Evolutionary conservation across 2,797 vertebrate genomes (phyloP).

Genomic region (Catharus ustulatus): DNA sequence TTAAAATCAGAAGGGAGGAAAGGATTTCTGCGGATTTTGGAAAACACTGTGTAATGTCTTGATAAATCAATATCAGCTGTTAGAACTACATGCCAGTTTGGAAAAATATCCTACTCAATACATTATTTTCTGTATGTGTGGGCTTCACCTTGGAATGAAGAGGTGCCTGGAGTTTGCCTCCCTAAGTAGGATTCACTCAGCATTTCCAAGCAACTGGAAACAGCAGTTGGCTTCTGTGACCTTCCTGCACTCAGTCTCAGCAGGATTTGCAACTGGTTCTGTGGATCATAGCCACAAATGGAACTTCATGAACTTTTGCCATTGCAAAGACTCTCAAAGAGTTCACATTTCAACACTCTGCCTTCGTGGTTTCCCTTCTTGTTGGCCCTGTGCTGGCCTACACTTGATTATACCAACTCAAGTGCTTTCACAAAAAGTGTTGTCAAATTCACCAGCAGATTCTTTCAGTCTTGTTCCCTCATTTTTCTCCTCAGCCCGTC

Average conservation of each 20-base stretch:
- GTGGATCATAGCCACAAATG: not conserved
- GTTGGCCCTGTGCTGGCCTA: not conserved
- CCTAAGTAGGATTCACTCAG: not conserved
- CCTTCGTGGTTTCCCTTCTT: not conserved
- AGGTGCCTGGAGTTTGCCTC: not conserved
- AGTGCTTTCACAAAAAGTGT: not conserved
- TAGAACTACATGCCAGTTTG: accelerated
- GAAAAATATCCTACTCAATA: not conserved
- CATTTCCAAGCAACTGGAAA: not conserved
- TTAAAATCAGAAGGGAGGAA: not conserved
- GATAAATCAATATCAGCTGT: not conserved
- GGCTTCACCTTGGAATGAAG: not conserved
- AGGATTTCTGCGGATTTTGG: not conserved
- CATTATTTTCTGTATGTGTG: not conserved
- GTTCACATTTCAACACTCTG: not conserved
- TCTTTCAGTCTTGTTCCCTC: not conserved
- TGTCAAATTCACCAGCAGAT: not conserved
- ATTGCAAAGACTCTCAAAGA: not conserved
- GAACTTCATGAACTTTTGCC: not conserved
- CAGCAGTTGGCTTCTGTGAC: not conserved
- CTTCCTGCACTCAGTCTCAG: too few relatives aligned
- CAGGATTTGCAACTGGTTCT: not conserved
- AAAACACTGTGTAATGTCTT: not conserved
- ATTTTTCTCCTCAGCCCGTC: not conserved
- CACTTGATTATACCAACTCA: not conserved